A percentile compares a stretch with the other conserved stretches of the same genome.
Conservation (phyloP, 2,113 vertebrate species). For the Amazona vittata region DNA sequence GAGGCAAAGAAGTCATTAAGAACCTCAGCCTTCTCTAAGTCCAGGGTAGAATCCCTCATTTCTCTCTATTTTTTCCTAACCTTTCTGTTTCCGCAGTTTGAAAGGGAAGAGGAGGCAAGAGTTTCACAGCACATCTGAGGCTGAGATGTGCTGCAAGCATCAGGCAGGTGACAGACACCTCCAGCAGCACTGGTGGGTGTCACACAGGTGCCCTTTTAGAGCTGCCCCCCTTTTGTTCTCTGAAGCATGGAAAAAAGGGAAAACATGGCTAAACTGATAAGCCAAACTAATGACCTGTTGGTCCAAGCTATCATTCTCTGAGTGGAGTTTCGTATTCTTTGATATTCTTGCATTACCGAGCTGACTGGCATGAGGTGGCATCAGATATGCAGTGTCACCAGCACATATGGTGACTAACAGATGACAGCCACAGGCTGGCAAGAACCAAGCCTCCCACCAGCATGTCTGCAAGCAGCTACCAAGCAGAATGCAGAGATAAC, state of each 20-base stretch:
- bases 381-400: background rate
- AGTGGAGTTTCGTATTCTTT: constrained; percentile 31
- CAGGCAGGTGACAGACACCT: fast-evolving
- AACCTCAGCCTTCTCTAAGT: too few species aligned
- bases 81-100: background rate
- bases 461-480: background rate
- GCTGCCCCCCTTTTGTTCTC: background rate
- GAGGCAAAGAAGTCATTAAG: too few species aligned
- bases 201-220: background rate
- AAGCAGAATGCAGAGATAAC: background rate
- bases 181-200: background rate
- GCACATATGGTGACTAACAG: constrained; percentile 13
- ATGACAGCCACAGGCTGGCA: background rate
- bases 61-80: background rate
- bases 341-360: constrained; percentile 2
- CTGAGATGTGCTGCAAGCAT: background rate
- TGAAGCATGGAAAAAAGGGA: background rate
- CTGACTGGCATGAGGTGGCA: background rate
- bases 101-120: background rate
- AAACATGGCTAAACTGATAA: background rate
- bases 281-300: background rate
- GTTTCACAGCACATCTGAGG: background rate
- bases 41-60: background rate
- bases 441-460: background rate
- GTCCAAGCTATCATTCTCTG: background rate